These are phyloP conservation scores for Orchestes rusci DNA, from an alignment of 2,888 invertebrate species.

Conservation along the genomic window DNA sequence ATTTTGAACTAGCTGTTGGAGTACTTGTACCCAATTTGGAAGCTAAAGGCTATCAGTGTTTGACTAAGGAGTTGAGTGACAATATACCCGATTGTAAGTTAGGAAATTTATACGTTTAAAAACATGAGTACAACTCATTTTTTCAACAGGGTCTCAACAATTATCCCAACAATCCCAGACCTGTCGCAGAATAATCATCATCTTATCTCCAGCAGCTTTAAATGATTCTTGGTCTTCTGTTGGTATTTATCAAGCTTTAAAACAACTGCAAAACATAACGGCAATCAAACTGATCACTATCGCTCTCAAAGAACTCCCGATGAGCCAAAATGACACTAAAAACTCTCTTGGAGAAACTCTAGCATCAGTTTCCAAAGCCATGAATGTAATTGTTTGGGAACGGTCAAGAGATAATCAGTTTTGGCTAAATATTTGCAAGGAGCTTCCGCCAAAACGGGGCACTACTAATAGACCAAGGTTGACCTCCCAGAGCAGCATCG, in stretches of 20 bases:
- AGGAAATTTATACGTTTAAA: no score
- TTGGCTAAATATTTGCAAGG: conserved; percentile 58
- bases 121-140: no score
- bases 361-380: conserved; percentile 44
- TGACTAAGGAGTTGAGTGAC: conserved; percentile 42
- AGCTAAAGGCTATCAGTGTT: conserved; percentile 56
- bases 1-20: conserved; percentile 55
- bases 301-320: conserved; percentile 44
- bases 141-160: conserved; percentile 51
- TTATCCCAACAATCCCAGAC: conserved; percentile 48
- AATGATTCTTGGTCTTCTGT: conserved; percentile 45
- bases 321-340: conserved; percentile 36
- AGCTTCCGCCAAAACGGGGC: conserved; percentile 50
- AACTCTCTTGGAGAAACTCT: conserved; percentile 47
- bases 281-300: conserved; percentile 40
- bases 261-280: conserved; percentile 42
- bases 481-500: conserved; percentile 20
- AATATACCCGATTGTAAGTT: conserved; percentile 34
- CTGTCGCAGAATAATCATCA: conserved; percentile 45
- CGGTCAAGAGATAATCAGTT: conserved; percentile 44
- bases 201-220: conserved; percentile 46
- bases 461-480: conserved; percentile 14
- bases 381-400: conserved; percentile 49
- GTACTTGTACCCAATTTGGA: conserved; percentile 56
- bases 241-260: conserved; percentile 42